Base-by-base conservation (phyloP, 1,140 invertebrate species). In the Hypothenemus hampei region DNA sequence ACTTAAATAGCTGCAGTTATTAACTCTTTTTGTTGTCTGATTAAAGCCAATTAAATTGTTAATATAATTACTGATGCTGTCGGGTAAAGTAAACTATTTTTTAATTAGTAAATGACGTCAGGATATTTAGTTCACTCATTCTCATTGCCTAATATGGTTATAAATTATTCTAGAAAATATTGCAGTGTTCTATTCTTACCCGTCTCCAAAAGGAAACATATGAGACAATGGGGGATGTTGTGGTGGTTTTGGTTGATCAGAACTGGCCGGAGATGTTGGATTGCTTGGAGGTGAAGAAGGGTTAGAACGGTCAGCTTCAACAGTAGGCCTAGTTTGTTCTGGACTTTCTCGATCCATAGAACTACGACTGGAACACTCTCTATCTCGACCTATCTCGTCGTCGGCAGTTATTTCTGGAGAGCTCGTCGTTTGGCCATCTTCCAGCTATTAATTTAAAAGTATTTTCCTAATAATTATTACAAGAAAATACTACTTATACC, bases 201-300 rank as follows among this genome's bases (percentile, higher is more conserved):
- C 60, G 40, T 70, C 68, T 18, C 65, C 65, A 50, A 70, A 70
- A 0, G 68, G 64, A 46, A 70, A 70, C 61, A 70, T 66, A 56
- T 69, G 66, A 36, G 65, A 61, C 53, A 68, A 70, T 8, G 61
- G 59, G 24, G 67, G 58, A 44, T 64, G 60, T n/a, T 63, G 59
- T 7, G 61, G 20, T 16, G 54, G 60, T 22, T 56, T 64, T 3
- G 65, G 63, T 10, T 62, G 65, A 43, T 67, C 66, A 7, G 65
- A 65, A 36, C 63, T 61, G 4, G 51, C 60, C 4, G 65, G 67
- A 4, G 68, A 61, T n/a, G 68, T 52, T 4, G 66, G 68, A 57
- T 63, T 67, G 48, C 68, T 66, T 31, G 63, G 65, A 15, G 68
- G 66, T 13, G 66, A 68, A 3, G 64, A 63, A 22, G 63, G 62